Evolutionary conservation across 2,888 invertebrate species (phyloP).

Genomic region (Orthosia gothica): DNA sequence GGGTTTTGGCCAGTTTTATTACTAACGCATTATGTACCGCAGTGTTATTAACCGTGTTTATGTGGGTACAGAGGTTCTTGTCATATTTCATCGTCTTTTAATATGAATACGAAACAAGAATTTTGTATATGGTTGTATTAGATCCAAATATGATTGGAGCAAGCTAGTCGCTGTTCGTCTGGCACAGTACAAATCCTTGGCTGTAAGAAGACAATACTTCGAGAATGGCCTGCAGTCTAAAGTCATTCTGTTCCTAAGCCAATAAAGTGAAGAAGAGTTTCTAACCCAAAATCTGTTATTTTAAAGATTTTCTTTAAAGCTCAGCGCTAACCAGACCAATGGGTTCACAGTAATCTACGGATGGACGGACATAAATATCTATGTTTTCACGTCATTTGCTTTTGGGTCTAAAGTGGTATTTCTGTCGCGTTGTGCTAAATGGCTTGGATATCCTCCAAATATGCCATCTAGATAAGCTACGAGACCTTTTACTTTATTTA

Average conservation of each 20-base stretch:
- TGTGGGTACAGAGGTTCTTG: background rate
- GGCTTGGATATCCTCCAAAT: no score
- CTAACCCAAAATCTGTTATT: slow-evolving; percentile 13
- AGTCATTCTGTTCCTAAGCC: slow-evolving; percentile 25
- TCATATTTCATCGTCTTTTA: background rate
- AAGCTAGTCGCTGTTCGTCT: slow-evolving; percentile 7
- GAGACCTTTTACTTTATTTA: no score
- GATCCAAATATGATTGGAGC: background rate
- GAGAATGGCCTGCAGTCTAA: slow-evolving; percentile 21
- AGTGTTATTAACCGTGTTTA: no score
- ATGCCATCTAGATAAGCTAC: no score
- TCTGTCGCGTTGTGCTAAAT: no score
- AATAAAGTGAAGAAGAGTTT: slow-evolving; percentile 22
- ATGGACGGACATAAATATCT: slow-evolving; percentile 76
- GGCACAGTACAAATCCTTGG: slow-evolving; percentile 15
- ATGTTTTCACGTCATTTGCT: slow-evolving; percentile 87
- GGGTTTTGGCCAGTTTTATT: no score
- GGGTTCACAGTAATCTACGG: slow-evolving; percentile 68
- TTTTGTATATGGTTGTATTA: no score
- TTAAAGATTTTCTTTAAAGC: slow-evolving; percentile 51
- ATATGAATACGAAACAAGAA: background rate
- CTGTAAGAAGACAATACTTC: slow-evolving; percentile 9
- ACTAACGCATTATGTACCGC: no score
- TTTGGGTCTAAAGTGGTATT: no score
- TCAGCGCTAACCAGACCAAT: slow-evolving; percentile 53